Base-by-base conservation (phyloP, 2,797 vertebrate species). In the Pseudotriccus pelzelni region DNA sequence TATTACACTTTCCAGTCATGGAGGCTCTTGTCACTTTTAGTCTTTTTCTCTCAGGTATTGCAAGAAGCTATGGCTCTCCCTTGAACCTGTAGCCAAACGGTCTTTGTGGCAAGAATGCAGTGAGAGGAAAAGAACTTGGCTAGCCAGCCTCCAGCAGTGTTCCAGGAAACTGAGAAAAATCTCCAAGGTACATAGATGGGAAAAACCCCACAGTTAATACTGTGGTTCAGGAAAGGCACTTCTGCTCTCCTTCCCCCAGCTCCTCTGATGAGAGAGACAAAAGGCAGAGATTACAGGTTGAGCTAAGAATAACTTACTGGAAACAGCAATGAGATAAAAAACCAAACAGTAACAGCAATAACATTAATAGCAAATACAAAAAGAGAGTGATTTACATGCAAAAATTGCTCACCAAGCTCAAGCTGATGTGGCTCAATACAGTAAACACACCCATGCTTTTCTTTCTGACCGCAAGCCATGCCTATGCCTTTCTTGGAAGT, bases 1-100 rank as follows among this genome's bases (percentile, higher is more conserved):
- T 49, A 27, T 22, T 39, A 10, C 3, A 6, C 1, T 69, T 73
- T 1, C 2, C 0, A 1, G 8, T 32, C 9, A 8, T 17, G 23
- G 8, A 55, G 2, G 3, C 3, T 32, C 0, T 55, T 55, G 9
- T 12, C 30, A 85, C 7, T 50, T 85, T 85, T 67, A 28, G 16
- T 55, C 5, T 53, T 69, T 60, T 49, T 17, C 25, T 46, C 7
- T 62, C 25, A 37, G 3, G 2, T 41, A 62, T 22, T 10, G 3
- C 11, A 81, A n/a, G 12, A 82, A 85, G 2, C 1, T 14, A 22
- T 23, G 10, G 4, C 1, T 66, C 7, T 73, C 14, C 3, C 22
- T 17, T 63, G 14, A 41, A 59, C 43, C 14, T 75, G 43, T n/a
- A 78, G 14, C 7, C 10, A 52, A 77, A 39, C 5, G 52, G 19